These are phyloP conservation scores for Lithobates pipiens DNA, from an alignment of 2,797 vertebrate species.

Conservation along the genomic window DNA sequence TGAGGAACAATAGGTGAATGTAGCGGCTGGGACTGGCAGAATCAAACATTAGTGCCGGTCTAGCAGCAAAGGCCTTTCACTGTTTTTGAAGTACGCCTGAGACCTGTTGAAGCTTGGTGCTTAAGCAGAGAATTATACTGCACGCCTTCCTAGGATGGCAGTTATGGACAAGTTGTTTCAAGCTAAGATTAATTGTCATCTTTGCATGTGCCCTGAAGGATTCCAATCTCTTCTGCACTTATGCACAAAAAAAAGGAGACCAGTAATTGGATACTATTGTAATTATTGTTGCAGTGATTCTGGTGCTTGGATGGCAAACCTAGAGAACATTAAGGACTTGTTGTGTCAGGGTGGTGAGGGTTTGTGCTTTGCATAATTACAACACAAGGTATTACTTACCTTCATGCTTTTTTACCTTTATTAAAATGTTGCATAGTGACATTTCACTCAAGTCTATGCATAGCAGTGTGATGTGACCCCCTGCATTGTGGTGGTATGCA, in stretches of 20 bases:
- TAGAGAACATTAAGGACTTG: too few species aligned
- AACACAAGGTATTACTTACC: too few species aligned
- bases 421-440: too few species aligned
- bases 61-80: not conserved
- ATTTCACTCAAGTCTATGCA: too few species aligned
- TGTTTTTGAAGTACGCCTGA: conserved; percentile 33
- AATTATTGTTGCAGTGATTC: too few species aligned
- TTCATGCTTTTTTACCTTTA: too few species aligned
- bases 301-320: too few species aligned
- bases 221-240: not conserved
- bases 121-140: conserved; percentile 31
- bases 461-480: too few species aligned
- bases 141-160: conserved; percentile 24
- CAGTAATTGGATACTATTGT: not conserved
- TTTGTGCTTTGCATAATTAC: too few species aligned
- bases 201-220: conserved; percentile 7
- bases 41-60: conserved; percentile 1
- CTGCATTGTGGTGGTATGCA: too few species aligned
- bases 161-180: conserved; percentile 22
- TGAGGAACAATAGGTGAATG: not conserved
- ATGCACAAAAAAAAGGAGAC: not conserved
- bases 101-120: conserved; percentile 18
- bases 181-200: conserved; percentile 19
- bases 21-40: not conserved
- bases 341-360: too few species aligned